Conservation (phyloP, 2,797 vertebrate genomes). For the Picus viridis region DNA sequence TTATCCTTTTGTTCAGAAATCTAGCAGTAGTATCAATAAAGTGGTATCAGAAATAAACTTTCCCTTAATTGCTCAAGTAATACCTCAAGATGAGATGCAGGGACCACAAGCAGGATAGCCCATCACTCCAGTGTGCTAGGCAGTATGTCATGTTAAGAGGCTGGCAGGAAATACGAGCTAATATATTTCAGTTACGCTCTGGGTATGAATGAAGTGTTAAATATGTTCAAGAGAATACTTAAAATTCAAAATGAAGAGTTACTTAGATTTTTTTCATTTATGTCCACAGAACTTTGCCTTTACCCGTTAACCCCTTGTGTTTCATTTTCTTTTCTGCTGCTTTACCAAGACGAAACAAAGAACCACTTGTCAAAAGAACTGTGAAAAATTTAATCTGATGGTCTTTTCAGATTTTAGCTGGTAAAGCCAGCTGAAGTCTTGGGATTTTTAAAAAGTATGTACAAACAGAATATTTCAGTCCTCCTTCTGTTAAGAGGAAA, state of each 20-base stretch:
- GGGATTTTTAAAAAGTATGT: neutral
- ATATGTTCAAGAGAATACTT: constrained; percentile 56
- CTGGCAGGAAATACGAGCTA: constrained; percentile 40
- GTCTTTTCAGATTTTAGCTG: neutral
- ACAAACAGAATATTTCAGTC: neutral
- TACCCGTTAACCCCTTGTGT: neutral
- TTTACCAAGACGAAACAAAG: neutral
- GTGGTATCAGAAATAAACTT: constrained; percentile 73
- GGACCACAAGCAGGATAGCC: constrained; percentile 44
- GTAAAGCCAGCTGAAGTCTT: neutral
- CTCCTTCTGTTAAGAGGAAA: neutral
- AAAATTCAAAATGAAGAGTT: constrained; percentile 69
- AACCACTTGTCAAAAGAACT: neutral
- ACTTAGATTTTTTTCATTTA: neutral
- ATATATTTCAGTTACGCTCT: constrained; percentile 38
- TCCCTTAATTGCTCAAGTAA: constrained; percentile 66
- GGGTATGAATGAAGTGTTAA: constrained; percentile 58
- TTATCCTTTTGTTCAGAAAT: neutral
- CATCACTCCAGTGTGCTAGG: constrained; percentile 35
- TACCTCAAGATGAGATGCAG: constrained; percentile 31
- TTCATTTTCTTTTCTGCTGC: neutral
- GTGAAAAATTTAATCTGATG: neutral
- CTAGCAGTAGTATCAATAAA: constrained; percentile 56
- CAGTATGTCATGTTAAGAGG: constrained; percentile 37
- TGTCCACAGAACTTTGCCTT: neutral